Base-by-base conservation (phyloP, 2,888 invertebrate species). In the Drosophila meridionalis region DNA sequence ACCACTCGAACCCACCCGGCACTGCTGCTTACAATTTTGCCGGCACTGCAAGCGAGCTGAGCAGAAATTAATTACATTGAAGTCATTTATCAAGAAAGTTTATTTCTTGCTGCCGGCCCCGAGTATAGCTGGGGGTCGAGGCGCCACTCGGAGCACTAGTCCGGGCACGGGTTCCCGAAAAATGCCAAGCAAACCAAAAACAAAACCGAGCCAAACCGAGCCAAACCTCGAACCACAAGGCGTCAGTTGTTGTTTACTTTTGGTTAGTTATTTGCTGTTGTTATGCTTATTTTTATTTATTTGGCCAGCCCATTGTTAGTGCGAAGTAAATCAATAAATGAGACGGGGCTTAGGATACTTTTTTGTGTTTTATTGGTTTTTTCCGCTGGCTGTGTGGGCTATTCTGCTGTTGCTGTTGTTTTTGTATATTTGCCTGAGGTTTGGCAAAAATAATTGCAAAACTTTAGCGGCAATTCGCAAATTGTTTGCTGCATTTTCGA, bases 41-140 rank as follows among this genome's bases (percentile, higher is more conserved):
- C 67, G 61, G 78, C 80, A 73, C 70, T 86, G 87, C 89, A 86
- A 77, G 84, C 86, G 74, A 81, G 71, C 83, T 85, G 89, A 87
- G 88, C 83, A 83, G 83, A 90, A 87, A 87, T 90, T 87, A 87
- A 87, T 87, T 87, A 87, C 87, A 87, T 90, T 90, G 87, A 90
- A 90, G 87, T 90, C 90, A 87, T 87, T 87, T 87, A 90, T 87
- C 87, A 87, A 88, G 89, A 89, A 87, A 87, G 87, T 87, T 89
- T 89, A 87, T 89, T 87, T 87, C 88, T 87, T 85, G 88, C 86
- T 72, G 34, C 69, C 26, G 61, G 65, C 40, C 61, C 67, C 40
- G 60, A 1, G 32, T 5, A 32, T 12, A 32, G 40, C 40, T 2
- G 38, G 42, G 42, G 56, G 32, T 30, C 43, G 20, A 20, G 57